Base-by-base conservation (phyloP, 2,113 vertebrate species). In the Clarias batrachus region DNA sequence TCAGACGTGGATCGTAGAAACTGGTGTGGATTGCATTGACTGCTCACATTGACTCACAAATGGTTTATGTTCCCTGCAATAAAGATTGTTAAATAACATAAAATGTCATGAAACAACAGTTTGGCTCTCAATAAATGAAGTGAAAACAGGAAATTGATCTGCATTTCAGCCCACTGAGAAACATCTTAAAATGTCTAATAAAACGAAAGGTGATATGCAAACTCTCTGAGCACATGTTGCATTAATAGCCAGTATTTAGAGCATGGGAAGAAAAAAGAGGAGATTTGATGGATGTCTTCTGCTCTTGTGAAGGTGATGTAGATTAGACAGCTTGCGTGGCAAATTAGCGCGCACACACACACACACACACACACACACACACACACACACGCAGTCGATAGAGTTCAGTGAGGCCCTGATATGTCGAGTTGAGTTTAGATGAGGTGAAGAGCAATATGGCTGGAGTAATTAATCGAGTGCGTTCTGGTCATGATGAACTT, bases 241-340 rank as follows among this genome's bases (percentile, higher is more conserved):
- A 16, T n/a, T 77, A 56, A 27, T 56, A 27, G 2, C 8, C 0
- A 27, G 48, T 13, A 56, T 27, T n/a, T 16, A 13, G 74, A 56
- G 2, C 25, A 56, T 56, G 52, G 54, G 48, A 52, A 56, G 74
- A 3, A 30, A 78, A 27, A 78, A 78, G 17, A 78, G 48, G 73
- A 87, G 87, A 87, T 89, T 81, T 88, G 88, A 90, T 88, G 23
- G 77, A 87, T 85, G 74, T 60, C 87, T 81, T 66, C 83, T 63
- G 25, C 88, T 88, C 79, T 89, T 90, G 87, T 90, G 89, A 92
- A 90, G 73, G 86, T 91, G 89, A 89, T 88, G 89, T 89, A 91
- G 90, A 93, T 91, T 89, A 83, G 73, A 91, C 62, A 68, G 90
- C 91, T 91, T 89, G 91, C 90, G 62, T 85, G 90, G 87, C 88